These are phyloP conservation scores for Pseudanteris insignis DNA, from an alignment of 2,888 invertebrate species.

Conservation along the genomic window DNA sequence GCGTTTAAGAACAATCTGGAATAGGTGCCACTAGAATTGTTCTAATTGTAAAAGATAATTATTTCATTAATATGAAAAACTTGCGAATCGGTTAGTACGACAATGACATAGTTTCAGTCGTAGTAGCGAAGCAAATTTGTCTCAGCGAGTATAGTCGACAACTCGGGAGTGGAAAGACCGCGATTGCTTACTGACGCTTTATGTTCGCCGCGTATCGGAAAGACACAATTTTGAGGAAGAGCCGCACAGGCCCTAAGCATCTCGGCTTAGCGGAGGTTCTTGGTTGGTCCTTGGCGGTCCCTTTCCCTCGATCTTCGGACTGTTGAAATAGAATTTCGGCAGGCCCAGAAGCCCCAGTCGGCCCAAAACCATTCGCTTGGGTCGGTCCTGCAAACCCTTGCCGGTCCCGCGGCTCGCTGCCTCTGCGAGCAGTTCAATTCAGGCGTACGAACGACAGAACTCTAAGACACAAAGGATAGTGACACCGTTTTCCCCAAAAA, in stretches of 20 bases:
- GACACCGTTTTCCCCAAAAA: constrained; percentile 66
- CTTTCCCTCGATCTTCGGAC: constrained; percentile 61
- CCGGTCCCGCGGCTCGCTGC: neutral
- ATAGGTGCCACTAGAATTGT: too few relatives aligned
- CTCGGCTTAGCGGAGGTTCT: constrained; percentile 58
- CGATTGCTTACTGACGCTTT: constrained; percentile 38
- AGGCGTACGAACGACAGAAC: constrained; percentile 8
- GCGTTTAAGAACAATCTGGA: too few relatives aligned
- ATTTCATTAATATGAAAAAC: too few relatives aligned
- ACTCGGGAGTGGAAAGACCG: neutral
- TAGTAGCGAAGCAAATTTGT: too few relatives aligned
- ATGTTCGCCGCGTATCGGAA: constrained; percentile 64
- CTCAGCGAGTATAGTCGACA: too few relatives aligned
- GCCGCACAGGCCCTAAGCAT: constrained; percentile 65
- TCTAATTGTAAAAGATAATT: too few relatives aligned
- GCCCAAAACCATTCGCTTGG: constrained; percentile 15
- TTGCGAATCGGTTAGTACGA: too few relatives aligned
- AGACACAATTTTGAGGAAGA: constrained; percentile 67
- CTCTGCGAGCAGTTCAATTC: neutral
- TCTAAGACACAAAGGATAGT: constrained; percentile 53
- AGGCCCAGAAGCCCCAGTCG: constrained; percentile 47
- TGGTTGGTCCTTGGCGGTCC: constrained; percentile 60
- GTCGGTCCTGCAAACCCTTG: neutral
- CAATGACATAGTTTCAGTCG: too few relatives aligned
- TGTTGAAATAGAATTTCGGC: constrained; percentile 57